Percentiles rank a stretch among this genome's conserved stretches.
Evolutionary conservation across 2,888 invertebrate genomes (phyloP).

Genomic region (Leptogaster cylindrica): DNA sequence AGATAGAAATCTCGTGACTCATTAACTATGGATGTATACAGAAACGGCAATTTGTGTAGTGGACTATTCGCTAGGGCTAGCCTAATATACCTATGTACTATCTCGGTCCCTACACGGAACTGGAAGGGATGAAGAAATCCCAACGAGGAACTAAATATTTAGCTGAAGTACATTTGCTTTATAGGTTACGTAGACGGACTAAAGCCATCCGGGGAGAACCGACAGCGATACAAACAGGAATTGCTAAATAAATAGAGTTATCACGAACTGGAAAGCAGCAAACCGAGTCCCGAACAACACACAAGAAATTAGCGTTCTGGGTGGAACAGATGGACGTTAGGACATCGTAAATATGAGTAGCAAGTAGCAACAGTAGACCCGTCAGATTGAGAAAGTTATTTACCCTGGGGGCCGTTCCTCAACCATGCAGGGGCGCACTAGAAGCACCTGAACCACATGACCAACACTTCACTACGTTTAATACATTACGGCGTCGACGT

Average conservation of each 20-base stretch:
- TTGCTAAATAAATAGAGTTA: slow-evolving; percentile 30
- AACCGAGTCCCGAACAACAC: not conserved
- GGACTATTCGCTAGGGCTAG: not conserved
- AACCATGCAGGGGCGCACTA: slow-evolving; percentile 13
- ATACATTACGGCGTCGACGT: slow-evolving; percentile 15
- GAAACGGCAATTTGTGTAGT: slow-evolving; percentile 41
- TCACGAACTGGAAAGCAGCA: slow-evolving; percentile 6
- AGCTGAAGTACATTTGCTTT: slow-evolving; percentile 16
- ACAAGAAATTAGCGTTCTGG: slow-evolving; percentile 35
- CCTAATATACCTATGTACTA: not conserved
- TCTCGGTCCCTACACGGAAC: not conserved
- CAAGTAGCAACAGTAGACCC: slow-evolving; percentile 32
- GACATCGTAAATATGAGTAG: slow-evolving; percentile 31
- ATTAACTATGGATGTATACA: slow-evolving; percentile 43
- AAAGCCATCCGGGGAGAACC: not conserved
- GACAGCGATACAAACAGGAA: slow-evolving; percentile 12
- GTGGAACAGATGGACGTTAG: slow-evolving; percentile 34
- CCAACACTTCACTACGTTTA: slow-evolving; percentile 21
- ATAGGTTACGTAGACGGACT: slow-evolving; percentile 9
- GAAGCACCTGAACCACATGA: slow-evolving; percentile 12
- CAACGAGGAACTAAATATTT: slow-evolving; percentile 23
- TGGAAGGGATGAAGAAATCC: not conserved
- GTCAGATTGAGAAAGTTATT: slow-evolving; percentile 36
- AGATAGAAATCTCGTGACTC: slow-evolving; percentile 46
- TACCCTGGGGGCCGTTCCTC: slow-evolving; percentile 27